Evolutionary conservation across 2,113 vertebrate genomes (phyloP), one percentile per base, ranked within the genome.

Genomic region (Pogonocichla stellata): DNA sequence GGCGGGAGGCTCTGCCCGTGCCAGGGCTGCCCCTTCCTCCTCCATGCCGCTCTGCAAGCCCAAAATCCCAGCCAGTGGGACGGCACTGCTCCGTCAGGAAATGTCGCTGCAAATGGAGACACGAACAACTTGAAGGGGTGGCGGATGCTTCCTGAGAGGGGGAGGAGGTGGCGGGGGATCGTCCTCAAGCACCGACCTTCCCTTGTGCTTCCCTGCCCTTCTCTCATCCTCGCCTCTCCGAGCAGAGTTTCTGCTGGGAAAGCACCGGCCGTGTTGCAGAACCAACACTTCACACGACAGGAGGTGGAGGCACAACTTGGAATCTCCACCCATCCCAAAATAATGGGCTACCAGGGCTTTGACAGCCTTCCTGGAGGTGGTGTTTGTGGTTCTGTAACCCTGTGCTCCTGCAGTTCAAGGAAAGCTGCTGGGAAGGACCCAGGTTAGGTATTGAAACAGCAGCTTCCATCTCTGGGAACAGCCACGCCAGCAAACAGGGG

Each of bases 21-120:
- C 54, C 75, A 5, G 45, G 43, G 58, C 71, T 28, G 28, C 26
- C 38, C 29, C 10, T 77, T 62, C n/a, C 48, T 23, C 47, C 33
- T 61, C 19, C 0, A 3, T 36, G 50, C 26, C 1, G 7, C 2
- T 1, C 33, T 29, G 67, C 13, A 2, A 19, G 47, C 11, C 10
- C 24, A 17, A 14, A 20, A 11, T 51, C 56, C 6, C 60, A 45
- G 75, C 51, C 54, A 3, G 4, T 16, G 56, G 83, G 69, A 64
- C 56, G 26, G 24, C 15, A 6, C 5, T 4, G 38, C n/a, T 89
- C 75, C 0, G 0, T 48, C 14, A 31, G 79, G 85, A 62, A 88
- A 43, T 5, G 14, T n/a, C 8, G 0, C 56, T 70, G 72, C 34
- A 57, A 56, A 48, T 14, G 20, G 67, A 62, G 64, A 56, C 36